Evolutionary conservation across 2,888 invertebrate species (phyloP), one percentile per base, ranked within the genome.

Genomic region (Torymus aiolomorphi): DNA sequence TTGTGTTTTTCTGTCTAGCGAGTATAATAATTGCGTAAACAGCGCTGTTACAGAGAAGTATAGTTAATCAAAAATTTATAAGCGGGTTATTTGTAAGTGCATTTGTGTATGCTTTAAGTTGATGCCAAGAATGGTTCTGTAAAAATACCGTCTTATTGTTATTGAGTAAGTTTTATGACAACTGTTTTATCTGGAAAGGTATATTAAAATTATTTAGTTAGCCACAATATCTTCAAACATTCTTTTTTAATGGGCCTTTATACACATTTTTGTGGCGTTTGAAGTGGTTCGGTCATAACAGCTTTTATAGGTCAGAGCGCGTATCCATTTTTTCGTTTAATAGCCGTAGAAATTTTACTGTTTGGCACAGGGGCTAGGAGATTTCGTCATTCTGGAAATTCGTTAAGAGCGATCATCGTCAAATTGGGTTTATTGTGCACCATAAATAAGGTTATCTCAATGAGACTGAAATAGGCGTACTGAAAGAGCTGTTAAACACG

Each of bases 381-480:
- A 56, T 31, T 31, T 31, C 74, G 63, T 42, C 61, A 73, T 31
- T 49, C 42, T 20, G 24, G 5, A 18, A 73, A 63, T 73, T 73
- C 62, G 72, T 73, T 73, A 63, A 74, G 49, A 74, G 14, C 59
- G 20, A 61, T 59, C 59, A 57, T 56, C 65, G 49, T 74, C 56
- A 52, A 67, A 76, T 59, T 49, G 59, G 67, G 56, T 75, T 66
- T 75, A 66, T 59, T 57, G 57, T 66, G 49, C 12, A 56, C n/a
- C 66, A 57, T 66, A 75, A 73, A 73, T 51, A 63, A 18, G 54
- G 42, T 63, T 63, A 73, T 73, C 31, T 13, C 63, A 31, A 73
- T 73, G 59, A 56, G 52, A 51, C 61, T 11, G n/a, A 71, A 71
- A 71, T 71, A 71, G 20, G 49, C 13, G 13, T 13, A 10, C 49